Base-by-base conservation (phyloP, 2,888 invertebrate species). In the Eilema sororculum region DNA sequence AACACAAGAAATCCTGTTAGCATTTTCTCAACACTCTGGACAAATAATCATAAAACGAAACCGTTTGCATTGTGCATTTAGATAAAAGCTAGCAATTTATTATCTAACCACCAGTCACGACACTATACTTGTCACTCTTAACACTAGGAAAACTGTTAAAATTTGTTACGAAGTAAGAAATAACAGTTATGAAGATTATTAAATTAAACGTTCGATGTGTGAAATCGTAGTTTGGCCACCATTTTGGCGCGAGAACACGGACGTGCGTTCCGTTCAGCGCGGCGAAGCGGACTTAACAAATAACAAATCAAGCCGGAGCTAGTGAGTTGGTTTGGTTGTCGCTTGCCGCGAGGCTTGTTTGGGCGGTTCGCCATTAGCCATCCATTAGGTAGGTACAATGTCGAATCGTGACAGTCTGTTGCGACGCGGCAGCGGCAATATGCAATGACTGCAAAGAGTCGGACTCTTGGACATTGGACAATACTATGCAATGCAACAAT, bases 1-100 rank as follows among this genome's bases (percentile, higher is more conserved):
- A 88, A 83, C 87, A 91, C 88, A 84, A 93, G 77, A 76, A 89
- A 89, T 89, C 90, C 93, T 86, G 89, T 93, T 86, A 94, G 91
- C 95, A 95, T 95, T 90, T 90, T 95, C 87, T 85, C 82, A 90
- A 85, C 87, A 89, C 90, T 91, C 89, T 87, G 78, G 85, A 87
- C 81, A 85, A 87, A 82, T 81, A 87, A 81, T 88, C 87, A 89
- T 87, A 89, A 90, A 86, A 84, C 83, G 90, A 83, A 91, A 90
- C 86, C 85, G 88, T 91, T 91, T 89, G 91, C 94, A 94, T 94
- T 86, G 91, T 93, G 90, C 82, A 86, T 37, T 84, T 79, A 73
- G 84, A 83, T 84, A 75, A 82, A 84, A 85, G 78, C 82, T 76
- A 78, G 75, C 75, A 81, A 83, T 71, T 79, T 84, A 86, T 80